Conservation (phyloP, 2,113 vertebrate genomes). For the Labeo catla region DNA sequence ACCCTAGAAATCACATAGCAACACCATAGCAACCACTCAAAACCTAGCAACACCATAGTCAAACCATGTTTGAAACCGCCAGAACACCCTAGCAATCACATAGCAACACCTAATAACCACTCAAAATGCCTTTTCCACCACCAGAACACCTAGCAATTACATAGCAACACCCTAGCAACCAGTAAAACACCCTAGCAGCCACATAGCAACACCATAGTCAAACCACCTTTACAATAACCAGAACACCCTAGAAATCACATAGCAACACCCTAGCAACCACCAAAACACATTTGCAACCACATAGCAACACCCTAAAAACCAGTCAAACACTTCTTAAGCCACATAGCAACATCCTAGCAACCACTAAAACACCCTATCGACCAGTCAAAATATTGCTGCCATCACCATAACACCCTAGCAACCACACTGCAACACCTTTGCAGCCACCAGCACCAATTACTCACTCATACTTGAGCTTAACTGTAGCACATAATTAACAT, state of each 20-base stretch:
- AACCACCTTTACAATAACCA: too few species aligned
- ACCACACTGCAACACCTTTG: not conserved
- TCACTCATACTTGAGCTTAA: conserved; percentile 43
- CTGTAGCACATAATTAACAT: not conserved
- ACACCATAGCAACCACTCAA: not conserved
- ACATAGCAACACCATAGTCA: not conserved
- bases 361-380: not conserved
- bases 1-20: not conserved
- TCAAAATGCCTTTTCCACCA: not conserved
- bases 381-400: not conserved
- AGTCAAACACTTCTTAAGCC: not conserved
- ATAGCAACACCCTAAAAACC: not conserved
- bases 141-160: too few species aligned
- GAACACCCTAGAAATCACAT: not conserved
- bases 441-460: not conserved
- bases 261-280: not conserved
- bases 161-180: not conserved
- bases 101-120: not conserved
- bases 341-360: not conserved
- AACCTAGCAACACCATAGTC: not conserved
- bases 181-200: too few species aligned
- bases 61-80: not conserved
- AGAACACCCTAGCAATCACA: not conserved
- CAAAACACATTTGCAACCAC: not conserved
- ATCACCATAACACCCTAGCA: not conserved